Conservation (phyloP, 2,113 vertebrate genomes). For the Parus major region DNA sequence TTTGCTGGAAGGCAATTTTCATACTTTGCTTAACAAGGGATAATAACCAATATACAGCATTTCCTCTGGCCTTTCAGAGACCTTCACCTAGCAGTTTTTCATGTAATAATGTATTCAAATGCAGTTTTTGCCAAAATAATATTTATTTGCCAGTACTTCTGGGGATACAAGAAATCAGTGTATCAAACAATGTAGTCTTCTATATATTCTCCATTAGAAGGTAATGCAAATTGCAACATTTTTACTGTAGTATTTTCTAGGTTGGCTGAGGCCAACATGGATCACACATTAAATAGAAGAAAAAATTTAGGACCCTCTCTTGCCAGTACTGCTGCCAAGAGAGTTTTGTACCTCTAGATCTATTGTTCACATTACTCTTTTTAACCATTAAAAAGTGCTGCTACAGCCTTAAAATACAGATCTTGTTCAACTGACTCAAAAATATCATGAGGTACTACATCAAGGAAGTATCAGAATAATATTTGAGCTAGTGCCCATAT, state of each 20-base stretch:
- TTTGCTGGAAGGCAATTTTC: slow-evolving; percentile 54
- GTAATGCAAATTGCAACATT: slow-evolving; percentile 23
- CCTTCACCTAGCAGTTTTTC: neutral
- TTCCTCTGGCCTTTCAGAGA: neutral
- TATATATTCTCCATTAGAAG: neutral
- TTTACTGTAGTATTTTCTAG: neutral
- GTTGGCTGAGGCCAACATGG: neutral
- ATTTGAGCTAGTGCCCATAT: neutral
- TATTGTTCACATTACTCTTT: neutral
- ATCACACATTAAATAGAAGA: neutral
- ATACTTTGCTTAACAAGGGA: neutral
- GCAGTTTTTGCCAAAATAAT: neutral
- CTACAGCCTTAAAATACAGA: neutral
- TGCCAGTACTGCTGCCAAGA: slow-evolving; percentile 19
- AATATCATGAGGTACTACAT: neutral
- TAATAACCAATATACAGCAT: slow-evolving; percentile 13
- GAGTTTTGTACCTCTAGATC: slow-evolving; percentile 13
- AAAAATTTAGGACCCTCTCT: slow-evolving; percentile 24
- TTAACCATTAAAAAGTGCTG: neutral
- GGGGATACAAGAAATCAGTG: neutral
- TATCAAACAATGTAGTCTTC: neutral
- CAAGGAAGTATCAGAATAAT: neutral
- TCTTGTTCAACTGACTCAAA: neutral
- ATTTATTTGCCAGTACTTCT: slow-evolving; percentile 25
- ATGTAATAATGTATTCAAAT: slow-evolving; percentile 27